phyloP scores from a whole-genome alignment of 2,113 vertebrate genomes.

The Pomatorhinus ruficollis region DNA sequence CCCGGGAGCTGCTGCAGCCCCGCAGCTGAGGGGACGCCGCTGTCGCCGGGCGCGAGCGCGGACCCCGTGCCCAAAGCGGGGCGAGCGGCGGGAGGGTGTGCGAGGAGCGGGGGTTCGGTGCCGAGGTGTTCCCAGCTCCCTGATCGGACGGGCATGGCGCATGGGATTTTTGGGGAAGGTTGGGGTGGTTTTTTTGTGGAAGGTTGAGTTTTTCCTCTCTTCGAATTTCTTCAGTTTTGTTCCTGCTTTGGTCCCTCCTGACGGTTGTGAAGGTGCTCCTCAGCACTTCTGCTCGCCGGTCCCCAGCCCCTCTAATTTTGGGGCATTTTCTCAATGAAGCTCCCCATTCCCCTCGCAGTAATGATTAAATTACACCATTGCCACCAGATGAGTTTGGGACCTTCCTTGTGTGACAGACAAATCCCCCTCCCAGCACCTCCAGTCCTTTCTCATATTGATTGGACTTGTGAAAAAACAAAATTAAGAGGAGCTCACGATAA shows the following conservation, averaged over 20 bases:
- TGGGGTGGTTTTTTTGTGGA: neutral
- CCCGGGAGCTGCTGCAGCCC: neutral
- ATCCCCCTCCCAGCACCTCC: neutral
- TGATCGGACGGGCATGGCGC: fast-evolving
- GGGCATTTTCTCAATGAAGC: neutral
- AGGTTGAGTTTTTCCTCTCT: neutral
- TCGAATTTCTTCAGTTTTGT: neutral
- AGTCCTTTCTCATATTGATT: neutral
- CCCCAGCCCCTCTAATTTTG: fast-evolving
- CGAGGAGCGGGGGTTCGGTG: fast-evolving
- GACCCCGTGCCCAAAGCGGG: neutral
- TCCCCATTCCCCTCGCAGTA: neutral
- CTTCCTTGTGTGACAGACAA: neutral
- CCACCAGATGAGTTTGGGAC: neutral
- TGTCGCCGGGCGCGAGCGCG: neutral
- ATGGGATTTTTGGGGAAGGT: neutral
- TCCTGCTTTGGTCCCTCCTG: neutral
- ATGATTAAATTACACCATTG: neutral
- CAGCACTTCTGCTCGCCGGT: neutral
- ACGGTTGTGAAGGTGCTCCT: neutral
- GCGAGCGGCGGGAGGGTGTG: neutral
- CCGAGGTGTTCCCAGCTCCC: neutral
- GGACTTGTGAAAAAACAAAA: neutral
- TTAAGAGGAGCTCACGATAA: neutral
- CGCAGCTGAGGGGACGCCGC: neutral